phyloP scores from a whole-genome alignment of 2,888 invertebrate species.

The Xestia sexstrigata region DNA sequence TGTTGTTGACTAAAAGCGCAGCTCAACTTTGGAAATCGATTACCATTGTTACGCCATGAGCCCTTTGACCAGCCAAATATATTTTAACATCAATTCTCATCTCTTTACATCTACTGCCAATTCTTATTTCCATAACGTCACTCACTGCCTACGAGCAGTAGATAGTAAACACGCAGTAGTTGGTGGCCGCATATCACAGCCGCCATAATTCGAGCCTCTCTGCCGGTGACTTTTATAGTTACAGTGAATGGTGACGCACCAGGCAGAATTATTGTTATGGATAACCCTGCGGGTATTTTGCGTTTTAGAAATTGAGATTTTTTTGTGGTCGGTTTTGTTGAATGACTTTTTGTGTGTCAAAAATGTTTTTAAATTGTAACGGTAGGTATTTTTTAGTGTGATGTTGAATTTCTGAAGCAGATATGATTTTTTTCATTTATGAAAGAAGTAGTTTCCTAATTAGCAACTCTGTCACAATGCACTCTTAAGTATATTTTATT shows the following conservation, averaged over 20 bases:
- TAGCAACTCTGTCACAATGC: background rate
- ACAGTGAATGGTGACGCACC: slow-evolving; percentile 61
- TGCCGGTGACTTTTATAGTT: slow-evolving; percentile 65
- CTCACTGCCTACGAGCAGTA: background rate
- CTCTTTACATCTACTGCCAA: background rate
- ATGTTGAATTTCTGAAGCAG: background rate
- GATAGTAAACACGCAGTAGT: slow-evolving; percentile 30
- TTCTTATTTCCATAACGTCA: background rate
- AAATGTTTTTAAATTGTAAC: background rate
- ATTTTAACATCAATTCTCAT: background rate
- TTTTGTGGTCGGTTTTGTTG: slow-evolving; percentile 3
- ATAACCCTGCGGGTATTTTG: slow-evolving; percentile 37
- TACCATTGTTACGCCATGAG: background rate
- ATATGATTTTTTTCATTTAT: background rate
- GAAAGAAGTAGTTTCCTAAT: background rate
- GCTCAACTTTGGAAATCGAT: background rate
- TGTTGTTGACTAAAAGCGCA: background rate
- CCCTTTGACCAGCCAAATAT: background rate
- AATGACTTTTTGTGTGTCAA: slow-evolving; percentile 27
- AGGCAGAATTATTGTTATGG: slow-evolving; percentile 57
- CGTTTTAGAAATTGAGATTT: slow-evolving; percentile 41
- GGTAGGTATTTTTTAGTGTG: background rate
- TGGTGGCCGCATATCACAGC: slow-evolving; percentile 52
- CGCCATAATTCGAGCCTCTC: slow-evolving; percentile 54
- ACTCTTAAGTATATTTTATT: too few species aligned